A percentile compares a stretch with the other conserved stretches of the same genome.
phyloP scores from a whole-genome alignment of 2,113 vertebrate species.

The Melospiza melodia region DNA sequence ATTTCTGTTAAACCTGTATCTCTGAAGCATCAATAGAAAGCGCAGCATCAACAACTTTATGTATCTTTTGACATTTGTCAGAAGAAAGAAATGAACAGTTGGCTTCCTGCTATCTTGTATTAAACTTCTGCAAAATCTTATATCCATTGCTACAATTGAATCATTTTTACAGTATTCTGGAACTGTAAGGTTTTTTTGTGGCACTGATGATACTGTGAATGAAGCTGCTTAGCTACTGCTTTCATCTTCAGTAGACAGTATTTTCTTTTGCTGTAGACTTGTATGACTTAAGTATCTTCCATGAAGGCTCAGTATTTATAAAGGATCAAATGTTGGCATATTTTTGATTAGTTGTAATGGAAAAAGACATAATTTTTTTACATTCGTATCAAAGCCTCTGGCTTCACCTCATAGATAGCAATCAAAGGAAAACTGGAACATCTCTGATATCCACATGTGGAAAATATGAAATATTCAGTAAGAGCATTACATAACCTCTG shows the following conservation, averaged over 20 bases:
- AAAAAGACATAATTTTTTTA: neutral
- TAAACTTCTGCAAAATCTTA: neutral
- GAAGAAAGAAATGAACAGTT: neutral
- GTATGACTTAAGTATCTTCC: neutral
- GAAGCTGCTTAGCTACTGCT: neutral
- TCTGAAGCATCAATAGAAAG: neutral
- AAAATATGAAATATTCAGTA: conserved; percentile 25
- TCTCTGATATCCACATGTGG: neutral
- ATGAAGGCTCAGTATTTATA: neutral
- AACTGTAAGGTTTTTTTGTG: neutral
- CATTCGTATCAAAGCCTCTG: neutral
- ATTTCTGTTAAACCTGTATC: neutral
- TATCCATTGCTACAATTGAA: neutral
- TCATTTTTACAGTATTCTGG: neutral
- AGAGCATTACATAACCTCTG: neutral
- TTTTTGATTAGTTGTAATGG: neutral
- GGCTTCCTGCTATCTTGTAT: neutral
- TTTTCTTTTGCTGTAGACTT: neutral
- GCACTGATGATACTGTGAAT: neutral
- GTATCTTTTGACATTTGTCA: neutral
- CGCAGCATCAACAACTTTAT: neutral
- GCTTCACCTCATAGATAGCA: neutral
- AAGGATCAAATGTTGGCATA: neutral
- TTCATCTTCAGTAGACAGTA: neutral
- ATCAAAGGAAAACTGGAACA: conserved; percentile 26